Base-by-base conservation (phyloP, 2,888 invertebrate species). In the Diplazon laetatorius region DNA sequence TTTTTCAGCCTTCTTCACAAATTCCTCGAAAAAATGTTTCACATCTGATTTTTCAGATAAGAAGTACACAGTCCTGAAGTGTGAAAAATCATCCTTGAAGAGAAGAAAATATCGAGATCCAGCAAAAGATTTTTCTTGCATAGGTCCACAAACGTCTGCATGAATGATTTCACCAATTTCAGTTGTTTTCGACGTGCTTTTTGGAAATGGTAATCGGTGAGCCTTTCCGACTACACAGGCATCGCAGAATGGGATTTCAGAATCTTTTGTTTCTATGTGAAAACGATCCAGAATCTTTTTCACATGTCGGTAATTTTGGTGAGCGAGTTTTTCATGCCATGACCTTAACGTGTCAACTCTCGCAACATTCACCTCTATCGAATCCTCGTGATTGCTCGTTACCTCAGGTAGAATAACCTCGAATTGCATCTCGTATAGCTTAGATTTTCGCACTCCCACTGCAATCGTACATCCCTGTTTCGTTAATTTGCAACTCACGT, bases 221-320 rank as follows among this genome's bases (percentile, higher is more conserved):
- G 70, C 69, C 14, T 80, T 78, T 6, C 68, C 78, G 20, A 59
- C 50, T 8, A 44, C 42, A 35, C 71, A 80, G n/a, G 81, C 83
- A 39, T 86, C 77, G 48, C 83, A 82, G n/a, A 73, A 72, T 20
- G 78, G 80, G 18, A 77, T 20, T 30, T 76, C 48, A 8, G 62
- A 65, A 6, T 18, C 50, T 10, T 22, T 35, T 6, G 63, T 83
- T 9, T 65, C 18, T 44, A 84, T 81, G 10, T 78, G 62, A 9
- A 62, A 55, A 14, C 48, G 10, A 10, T 68, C 75, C 25, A 82
- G 60, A n/a, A n/a, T n/a, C 42, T 66, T 72, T 63, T 80, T 80
- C 1, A 84, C 79, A 37, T 85, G 79, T 1, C 25, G 30, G 39
- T 82, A 62, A 44, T 82, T 82, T 75, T 85, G 85, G 35, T 85